phyloP scores from a whole-genome alignment of 2,797 vertebrate species.

The Oryzias sinensis region DNA sequence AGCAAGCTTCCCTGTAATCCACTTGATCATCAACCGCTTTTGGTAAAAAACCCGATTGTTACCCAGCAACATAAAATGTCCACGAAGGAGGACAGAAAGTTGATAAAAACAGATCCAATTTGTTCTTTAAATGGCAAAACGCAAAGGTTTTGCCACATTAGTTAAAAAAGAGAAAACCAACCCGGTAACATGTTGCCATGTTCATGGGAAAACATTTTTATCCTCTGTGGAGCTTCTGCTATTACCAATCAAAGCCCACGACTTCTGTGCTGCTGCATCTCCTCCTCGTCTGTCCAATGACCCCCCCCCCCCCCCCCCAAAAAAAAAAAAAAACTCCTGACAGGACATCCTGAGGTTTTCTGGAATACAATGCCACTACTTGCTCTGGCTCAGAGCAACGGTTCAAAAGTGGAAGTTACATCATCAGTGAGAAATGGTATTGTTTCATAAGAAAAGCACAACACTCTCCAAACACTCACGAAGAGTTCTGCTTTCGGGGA shows the following conservation, averaged over 20 bases:
- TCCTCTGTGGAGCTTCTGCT: slow-evolving; percentile 33
- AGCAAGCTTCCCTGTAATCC: background rate
- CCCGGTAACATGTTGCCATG: slow-evolving; percentile 1
- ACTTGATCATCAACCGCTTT: background rate
- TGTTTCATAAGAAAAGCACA: slow-evolving; percentile 75
- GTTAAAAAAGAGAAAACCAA: slow-evolving; percentile 4
- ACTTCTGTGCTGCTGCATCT: slow-evolving; percentile 67
- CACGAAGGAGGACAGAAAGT: background rate
- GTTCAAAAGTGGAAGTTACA: slow-evolving; percentile 80
- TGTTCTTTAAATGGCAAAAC: background rate
- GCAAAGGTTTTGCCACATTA: background rate
- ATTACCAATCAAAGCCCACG: slow-evolving; percentile 46
- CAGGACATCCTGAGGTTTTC: slow-evolving; percentile 98
- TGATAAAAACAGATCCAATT: slow-evolving; percentile 3
- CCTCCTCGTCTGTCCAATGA: slow-evolving; percentile 67
- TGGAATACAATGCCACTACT: slow-evolving; percentile 92
- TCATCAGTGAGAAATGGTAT: slow-evolving; percentile 81
- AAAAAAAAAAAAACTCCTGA: slow-evolving; percentile 14
- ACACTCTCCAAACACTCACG: slow-evolving; percentile 33
- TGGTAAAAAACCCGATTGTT: background rate
- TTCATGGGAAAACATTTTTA: slow-evolving; percentile 25
- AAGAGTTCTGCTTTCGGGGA: slow-evolving; percentile 5
- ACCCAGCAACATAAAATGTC: background rate
- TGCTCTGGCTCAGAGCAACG: slow-evolving; percentile 69
- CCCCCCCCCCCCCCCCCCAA: slow-evolving; percentile 50